phyloP scores from a whole-genome alignment of 2,113 vertebrate genomes.

The Thinocorus orbignyianus region DNA sequence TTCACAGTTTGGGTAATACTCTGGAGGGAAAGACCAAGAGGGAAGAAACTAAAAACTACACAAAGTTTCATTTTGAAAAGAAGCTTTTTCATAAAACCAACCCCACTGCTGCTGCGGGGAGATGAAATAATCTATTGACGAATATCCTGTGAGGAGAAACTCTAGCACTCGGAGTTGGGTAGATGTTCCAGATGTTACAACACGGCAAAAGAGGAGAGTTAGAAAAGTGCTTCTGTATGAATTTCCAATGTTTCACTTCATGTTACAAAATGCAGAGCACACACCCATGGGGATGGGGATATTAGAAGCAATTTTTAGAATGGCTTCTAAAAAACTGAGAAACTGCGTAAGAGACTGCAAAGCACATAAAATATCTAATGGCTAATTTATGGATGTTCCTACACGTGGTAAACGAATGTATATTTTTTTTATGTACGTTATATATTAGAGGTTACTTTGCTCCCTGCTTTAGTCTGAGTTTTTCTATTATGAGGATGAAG shows the following conservation, averaged over 20 bases:
- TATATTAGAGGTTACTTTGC: neutral
- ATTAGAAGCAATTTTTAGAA: neutral
- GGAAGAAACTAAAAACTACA: conserved; percentile 4
- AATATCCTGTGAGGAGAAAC: neutral
- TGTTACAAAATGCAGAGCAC: neutral
- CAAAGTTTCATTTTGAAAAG: neutral
- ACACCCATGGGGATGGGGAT: neutral
- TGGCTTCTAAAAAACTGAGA: neutral
- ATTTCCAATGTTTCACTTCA: neutral
- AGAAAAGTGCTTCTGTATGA: neutral
- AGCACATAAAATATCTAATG: neutral
- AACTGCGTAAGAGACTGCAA: neutral
- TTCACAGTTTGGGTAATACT: conserved; percentile 98
- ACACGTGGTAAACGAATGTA: neutral
- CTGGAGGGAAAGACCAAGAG: conserved; percentile 69
- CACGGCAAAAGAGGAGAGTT: neutral
- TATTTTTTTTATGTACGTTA: neutral
- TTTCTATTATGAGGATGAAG: neutral
- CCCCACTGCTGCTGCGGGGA: neutral
- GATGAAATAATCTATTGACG: neutral
- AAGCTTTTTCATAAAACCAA: neutral
- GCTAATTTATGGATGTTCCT: neutral
- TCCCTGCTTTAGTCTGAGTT: neutral
- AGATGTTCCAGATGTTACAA: neutral
- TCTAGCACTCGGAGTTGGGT: neutral